These are phyloP conservation scores for Scophthalmus maximus DNA, from an alignment of 2,113 vertebrate genomes.

Conservation along the genomic window DNA sequence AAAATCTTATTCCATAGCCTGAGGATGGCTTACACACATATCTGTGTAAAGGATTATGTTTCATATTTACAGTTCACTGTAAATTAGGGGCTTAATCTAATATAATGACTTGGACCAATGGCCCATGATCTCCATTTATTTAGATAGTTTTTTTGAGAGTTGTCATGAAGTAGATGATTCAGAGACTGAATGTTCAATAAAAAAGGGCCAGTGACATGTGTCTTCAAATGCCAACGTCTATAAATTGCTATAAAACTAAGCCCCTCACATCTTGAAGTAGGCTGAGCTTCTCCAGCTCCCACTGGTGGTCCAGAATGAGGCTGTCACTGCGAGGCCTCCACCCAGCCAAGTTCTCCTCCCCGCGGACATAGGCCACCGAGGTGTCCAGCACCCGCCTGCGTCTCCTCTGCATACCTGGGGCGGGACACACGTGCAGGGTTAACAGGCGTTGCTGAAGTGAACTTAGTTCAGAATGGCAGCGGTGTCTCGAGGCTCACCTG, in stretches of 20 bases:
- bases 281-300: conserved; percentile 98
- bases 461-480: neutral
- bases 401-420: conserved; percentile 93
- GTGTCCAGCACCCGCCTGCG: conserved; percentile 94
- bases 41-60: too few relatives aligned
- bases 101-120: too few relatives aligned
- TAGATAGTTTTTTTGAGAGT: neutral
- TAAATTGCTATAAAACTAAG: neutral
- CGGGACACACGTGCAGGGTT: neutral
- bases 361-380: conserved; percentile 93
- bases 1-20: too few relatives aligned
- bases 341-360: conserved; percentile 97
- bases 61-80: neutral
- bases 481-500: conserved; percentile 82
- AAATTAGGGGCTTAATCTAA: neutral
- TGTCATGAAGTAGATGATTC: neutral
- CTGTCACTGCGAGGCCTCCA: conserved; percentile 98
- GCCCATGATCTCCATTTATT: neutral
- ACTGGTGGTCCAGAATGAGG: conserved; percentile 97
- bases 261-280: conserved; percentile 92
- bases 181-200: neutral
- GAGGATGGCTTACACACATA: neutral
- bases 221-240: neutral
- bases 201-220: neutral
- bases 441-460: neutral